phyloP scores from a whole-genome alignment of 2,113 vertebrate genomes.

The Lagopus muta region DNA sequence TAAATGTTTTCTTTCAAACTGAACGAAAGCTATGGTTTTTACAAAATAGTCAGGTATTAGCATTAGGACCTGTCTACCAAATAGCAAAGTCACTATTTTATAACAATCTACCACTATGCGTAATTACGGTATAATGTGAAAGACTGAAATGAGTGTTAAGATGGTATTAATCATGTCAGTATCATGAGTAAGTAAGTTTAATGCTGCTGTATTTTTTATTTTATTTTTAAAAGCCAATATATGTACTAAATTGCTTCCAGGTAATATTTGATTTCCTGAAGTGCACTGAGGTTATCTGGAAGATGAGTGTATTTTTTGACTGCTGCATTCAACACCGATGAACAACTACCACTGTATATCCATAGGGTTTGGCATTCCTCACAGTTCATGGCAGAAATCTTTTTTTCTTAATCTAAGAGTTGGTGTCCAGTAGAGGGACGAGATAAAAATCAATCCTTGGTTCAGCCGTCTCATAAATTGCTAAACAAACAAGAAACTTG shows the following conservation, averaged over 20 bases:
- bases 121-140: conserved; percentile 83
- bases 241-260: conserved; percentile 88
- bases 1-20: conserved; percentile 70
- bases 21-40: conserved; percentile 71
- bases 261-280: conserved; percentile 86
- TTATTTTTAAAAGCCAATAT: conserved; percentile 81
- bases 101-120: conserved; percentile 77
- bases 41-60: conserved; percentile 72
- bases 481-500: conserved; percentile 77
- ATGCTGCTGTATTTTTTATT: conserved; percentile 85
- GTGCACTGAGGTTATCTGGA: conserved; percentile 88
- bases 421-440: conserved; percentile 56
- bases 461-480: conserved; percentile 67
- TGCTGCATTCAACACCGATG: conserved; percentile 70
- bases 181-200: conserved; percentile 81
- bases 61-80: conserved; percentile 77
- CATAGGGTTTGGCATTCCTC: conserved; percentile 61
- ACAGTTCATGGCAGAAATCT: conserved; percentile 61
- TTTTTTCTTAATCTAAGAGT: conserved; percentile 21
- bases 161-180: conserved; percentile 80
- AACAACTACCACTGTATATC: conserved; percentile 67
- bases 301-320: conserved; percentile 73
- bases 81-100: conserved; percentile 77
- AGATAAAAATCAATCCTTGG: conserved; percentile 46
- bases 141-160: conserved; percentile 74